Percentiles rank a stretch among this genome's conserved stretches.
Conservation (phyloP, 1,140 invertebrate genomes). For the Drosophila parvula region DNA sequence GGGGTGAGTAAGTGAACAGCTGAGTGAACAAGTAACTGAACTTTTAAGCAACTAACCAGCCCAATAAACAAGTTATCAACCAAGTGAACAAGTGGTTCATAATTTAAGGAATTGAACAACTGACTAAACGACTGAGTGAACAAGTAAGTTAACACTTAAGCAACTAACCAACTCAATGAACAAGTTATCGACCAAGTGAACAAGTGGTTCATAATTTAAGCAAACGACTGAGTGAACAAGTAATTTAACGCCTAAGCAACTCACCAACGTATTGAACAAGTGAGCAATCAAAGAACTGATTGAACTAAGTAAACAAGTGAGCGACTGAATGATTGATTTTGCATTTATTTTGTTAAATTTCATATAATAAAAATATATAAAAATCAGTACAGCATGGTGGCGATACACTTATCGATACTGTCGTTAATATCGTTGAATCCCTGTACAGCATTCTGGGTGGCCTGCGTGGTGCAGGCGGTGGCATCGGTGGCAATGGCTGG, state of each 20-base stretch:
- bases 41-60: not conserved
- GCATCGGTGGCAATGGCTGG: constrained; percentile 53
- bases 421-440: constrained; percentile 33
- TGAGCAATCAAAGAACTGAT: not conserved
- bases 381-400: constrained; percentile 2
- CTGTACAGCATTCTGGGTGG: constrained; percentile 37
- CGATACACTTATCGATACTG: constrained; percentile 40
- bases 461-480: constrained; percentile 45
- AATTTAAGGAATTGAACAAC: no score
- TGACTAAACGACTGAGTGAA: no score
- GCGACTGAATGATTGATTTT: not conserved
- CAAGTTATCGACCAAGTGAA: not conserved
- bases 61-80: not conserved
- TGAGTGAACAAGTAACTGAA: not conserved
- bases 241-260: not conserved
- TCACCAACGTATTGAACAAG: not conserved
- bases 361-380: not conserved
- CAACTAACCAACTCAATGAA: no score
- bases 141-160: no score
- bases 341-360: not conserved
- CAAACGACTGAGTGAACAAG: not conserved
- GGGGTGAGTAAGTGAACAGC: not conserved
- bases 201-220: no score
- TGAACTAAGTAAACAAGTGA: not conserved
- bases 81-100: not conserved